Conservation (phyloP, 2,113 vertebrate species). For the Acrocephalus kingi region DNA sequence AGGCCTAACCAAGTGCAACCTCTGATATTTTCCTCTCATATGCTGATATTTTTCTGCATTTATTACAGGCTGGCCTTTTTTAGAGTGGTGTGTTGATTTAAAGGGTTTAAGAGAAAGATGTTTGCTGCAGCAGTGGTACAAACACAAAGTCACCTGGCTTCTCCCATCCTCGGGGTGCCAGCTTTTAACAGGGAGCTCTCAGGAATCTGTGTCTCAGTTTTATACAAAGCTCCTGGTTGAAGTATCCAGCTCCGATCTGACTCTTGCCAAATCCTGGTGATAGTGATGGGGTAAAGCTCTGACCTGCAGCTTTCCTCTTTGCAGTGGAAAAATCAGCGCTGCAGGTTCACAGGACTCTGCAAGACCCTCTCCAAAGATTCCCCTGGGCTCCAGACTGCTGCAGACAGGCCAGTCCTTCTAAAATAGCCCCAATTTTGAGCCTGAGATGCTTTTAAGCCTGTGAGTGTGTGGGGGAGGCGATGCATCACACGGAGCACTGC, state of each 20-base stretch:
- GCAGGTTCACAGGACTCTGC: neutral
- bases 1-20: neutral
- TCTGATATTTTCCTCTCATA: neutral
- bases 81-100: neutral
- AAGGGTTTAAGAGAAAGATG: neutral
- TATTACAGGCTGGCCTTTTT: neutral
- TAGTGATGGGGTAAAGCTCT: neutral
- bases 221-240: neutral
- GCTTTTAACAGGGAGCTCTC: neutral
- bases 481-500: conserved; percentile 2
- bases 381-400: neutral
- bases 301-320: neutral
- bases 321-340: neutral
- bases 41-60: neutral
- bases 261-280: neutral
- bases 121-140: neutral
- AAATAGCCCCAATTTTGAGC: neutral
- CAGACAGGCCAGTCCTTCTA: neutral
- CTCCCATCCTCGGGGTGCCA: neutral
- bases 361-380: neutral
- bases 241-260: neutral
- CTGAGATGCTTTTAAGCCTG: neutral
- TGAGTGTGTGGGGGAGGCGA: neutral
- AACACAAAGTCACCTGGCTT: neutral
- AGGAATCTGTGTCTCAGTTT: neutral